These are phyloP conservation scores for Rhyacichthys aspro DNA, from an alignment of 2,797 vertebrate genomes.

Conservation along the genomic window DNA sequence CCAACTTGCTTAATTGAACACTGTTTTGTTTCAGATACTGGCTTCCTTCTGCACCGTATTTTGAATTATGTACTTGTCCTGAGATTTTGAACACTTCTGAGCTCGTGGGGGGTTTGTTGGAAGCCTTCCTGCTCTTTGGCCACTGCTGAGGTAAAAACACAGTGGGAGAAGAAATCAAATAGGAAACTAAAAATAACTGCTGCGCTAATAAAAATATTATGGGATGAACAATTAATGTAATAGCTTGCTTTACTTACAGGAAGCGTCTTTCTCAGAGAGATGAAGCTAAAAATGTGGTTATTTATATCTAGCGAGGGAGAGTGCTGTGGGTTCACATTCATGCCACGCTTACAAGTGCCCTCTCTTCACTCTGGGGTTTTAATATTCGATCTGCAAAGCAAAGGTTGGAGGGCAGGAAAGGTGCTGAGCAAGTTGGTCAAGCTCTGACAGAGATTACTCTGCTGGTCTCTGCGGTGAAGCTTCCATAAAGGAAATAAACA, in stretches of 20 bases:
- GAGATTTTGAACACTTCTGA: too few species aligned
- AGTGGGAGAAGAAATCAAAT: neutral
- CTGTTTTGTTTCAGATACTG: neutral
- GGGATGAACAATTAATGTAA: conserved; percentile 16
- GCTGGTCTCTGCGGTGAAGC: conserved; percentile 19
- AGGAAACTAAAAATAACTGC: conserved; percentile 1
- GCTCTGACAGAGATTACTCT: conserved; percentile 34
- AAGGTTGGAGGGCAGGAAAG: conserved; percentile 37
- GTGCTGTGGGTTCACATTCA: conserved; percentile 22
- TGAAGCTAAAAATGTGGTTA: conserved; percentile 19
- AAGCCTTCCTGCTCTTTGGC: conserved; percentile 15
- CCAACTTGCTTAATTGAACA: too few species aligned
- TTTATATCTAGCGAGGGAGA: neutral
- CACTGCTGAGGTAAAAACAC: conserved; percentile 26
- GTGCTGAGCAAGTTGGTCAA: conserved; percentile 35
- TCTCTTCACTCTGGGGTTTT: conserved; percentile 24
- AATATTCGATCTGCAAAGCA: conserved; percentile 37
- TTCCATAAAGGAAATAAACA: conserved; percentile 36
- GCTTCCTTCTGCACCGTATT: neutral
- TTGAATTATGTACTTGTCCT: too few species aligned
- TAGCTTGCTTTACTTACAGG: conserved; percentile 6
- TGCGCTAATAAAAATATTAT: conserved; percentile 3
- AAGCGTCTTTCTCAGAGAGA: conserved; percentile 22
- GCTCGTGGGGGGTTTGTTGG: too few species aligned
- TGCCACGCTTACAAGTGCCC: conserved; percentile 16